phyloP scores from a whole-genome alignment of 2,888 invertebrate genomes.

The Limnephilus rhombicus region DNA sequence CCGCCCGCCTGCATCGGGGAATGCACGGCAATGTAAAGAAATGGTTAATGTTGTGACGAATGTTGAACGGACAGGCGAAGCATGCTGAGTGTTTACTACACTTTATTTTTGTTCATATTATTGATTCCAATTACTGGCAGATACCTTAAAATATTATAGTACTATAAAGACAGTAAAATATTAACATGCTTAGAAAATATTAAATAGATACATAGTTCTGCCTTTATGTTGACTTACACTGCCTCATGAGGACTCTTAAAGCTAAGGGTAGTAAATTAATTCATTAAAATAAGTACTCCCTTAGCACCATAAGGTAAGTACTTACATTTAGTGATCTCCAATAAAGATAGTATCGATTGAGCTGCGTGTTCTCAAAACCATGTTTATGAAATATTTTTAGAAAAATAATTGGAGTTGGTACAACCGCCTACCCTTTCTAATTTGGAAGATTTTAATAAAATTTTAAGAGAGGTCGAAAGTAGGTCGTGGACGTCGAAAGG shows the following conservation, averaged over 20 bases:
- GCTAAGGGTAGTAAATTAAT: neutral
- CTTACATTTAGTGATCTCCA: neutral
- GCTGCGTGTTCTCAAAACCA: neutral
- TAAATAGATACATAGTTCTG: neutral
- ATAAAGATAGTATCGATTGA: neutral
- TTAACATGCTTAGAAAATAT: neutral
- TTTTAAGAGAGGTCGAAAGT: neutral
- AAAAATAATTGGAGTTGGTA: neutral
- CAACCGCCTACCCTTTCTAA: neutral
- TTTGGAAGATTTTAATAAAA: neutral
- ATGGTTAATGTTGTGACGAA: slow-evolving; percentile 58
- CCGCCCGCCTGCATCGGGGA: slow-evolving; percentile 46
- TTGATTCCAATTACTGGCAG: neutral
- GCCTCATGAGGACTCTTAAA: neutral
- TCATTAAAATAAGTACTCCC: neutral
- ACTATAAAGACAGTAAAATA: neutral
- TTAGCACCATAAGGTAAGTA: neutral
- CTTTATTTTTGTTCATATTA: neutral
- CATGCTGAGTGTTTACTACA: neutral
- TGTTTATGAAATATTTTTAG: neutral
- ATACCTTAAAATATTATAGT: neutral
- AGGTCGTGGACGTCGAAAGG: neutral
- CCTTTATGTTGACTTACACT: neutral
- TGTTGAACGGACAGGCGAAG: slow-evolving; percentile 27
- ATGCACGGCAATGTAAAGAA: slow-evolving; percentile 53